Percentiles rank a stretch among this genome's conserved stretches.
phyloP scores from a whole-genome alignment of 92 coral and sea anemone species.

The Epizoanthus fatuus region DNA sequence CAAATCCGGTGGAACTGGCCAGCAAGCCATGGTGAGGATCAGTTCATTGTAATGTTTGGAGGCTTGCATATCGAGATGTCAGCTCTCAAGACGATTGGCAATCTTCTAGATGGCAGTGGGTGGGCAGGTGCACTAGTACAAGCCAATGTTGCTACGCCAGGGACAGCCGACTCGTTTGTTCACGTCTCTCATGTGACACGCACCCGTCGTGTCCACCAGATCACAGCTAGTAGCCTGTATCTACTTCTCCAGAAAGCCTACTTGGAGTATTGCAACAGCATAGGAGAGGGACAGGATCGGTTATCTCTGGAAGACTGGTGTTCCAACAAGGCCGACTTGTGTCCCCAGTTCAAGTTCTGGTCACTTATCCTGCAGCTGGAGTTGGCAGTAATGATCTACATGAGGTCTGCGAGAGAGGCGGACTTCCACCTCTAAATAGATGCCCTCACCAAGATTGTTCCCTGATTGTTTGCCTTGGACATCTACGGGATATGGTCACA shows the following conservation, averaged over 20 bases:
- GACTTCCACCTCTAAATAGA: too few relatives aligned
- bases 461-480: too few relatives aligned
- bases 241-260: conserved; percentile 13
- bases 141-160: conserved; percentile 23
- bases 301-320: not conserved
- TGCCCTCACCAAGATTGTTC: too few relatives aligned
- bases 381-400: too few relatives aligned
- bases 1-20: conserved; percentile 22
- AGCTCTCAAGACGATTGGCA: conserved; percentile 36
- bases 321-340: too few relatives aligned
- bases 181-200: conserved; percentile 17
- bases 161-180: conserved; percentile 22
- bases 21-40: conserved; percentile 18
- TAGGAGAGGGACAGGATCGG: not conserved
- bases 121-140: conserved; percentile 38
- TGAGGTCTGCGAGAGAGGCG: too few relatives aligned
- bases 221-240: conserved; percentile 6
- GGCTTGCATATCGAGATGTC: conserved; percentile 36
- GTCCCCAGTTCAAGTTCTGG: too few relatives aligned
- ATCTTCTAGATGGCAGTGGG: conserved; percentile 41
- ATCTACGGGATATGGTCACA: too few relatives aligned
- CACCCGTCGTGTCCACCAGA: conserved; percentile 7
- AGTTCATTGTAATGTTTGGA: conserved; percentile 38
- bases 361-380: too few relatives aligned
- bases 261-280: not conserved